These are phyloP conservation scores for Epicauta chinensis DNA, from an alignment of 1,140 invertebrate species.

Conservation along the genomic window DNA sequence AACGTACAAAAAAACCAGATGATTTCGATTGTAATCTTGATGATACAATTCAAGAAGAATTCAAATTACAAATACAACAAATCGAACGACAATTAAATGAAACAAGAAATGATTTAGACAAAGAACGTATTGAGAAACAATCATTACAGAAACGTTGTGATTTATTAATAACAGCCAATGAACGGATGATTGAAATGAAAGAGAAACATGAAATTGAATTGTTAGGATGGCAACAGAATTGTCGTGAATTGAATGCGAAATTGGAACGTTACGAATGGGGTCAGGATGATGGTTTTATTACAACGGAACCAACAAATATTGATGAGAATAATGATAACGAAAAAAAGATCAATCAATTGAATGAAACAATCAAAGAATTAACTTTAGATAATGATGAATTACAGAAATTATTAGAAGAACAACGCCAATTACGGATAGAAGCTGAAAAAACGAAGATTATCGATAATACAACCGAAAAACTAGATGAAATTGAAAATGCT, in stretches of 20 bases:
- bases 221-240: slow-evolving; percentile 56
- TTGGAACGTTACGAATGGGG: slow-evolving; percentile 55
- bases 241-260: slow-evolving; percentile 57
- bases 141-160: slow-evolving; percentile 63
- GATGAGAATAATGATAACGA: neutral
- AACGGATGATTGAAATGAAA: slow-evolving; percentile 68
- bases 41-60: slow-evolving; percentile 67
- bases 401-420: slow-evolving; percentile 56
- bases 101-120: slow-evolving; percentile 49
- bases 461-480: slow-evolving; percentile 12
- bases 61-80: slow-evolving; percentile 57
- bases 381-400: slow-evolving; percentile 66
- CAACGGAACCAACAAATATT: neutral
- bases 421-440: slow-evolving; percentile 40
- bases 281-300: slow-evolving; percentile 32
- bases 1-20: slow-evolving; percentile 48
- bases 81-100: slow-evolving; percentile 61
- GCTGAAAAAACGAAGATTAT: slow-evolving; percentile 28
- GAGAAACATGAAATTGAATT: slow-evolving; percentile 69
- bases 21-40: slow-evolving; percentile 62
- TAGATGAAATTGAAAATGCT: neutral
- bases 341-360: slow-evolving; percentile 44
- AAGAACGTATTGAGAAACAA: slow-evolving; percentile 58
- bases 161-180: slow-evolving; percentile 68
- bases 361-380: slow-evolving; percentile 53